Base-by-base conservation (phyloP, 2,113 vertebrate genomes). In the Phaethon lepturus region DNA sequence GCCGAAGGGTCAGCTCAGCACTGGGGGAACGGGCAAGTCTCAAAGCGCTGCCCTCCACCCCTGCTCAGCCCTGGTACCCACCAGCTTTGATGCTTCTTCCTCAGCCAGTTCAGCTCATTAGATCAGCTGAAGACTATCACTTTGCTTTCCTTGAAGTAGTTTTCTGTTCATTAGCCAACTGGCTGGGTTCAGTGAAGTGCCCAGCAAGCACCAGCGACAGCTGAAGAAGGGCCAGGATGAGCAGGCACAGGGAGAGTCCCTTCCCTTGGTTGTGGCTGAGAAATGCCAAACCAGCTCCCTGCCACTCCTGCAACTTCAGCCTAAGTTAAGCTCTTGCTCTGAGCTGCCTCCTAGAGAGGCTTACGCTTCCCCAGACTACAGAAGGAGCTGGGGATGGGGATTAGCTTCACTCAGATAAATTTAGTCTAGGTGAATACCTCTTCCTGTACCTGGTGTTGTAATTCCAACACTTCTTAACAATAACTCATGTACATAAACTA, bases 1-100 rank as follows among this genome's bases (percentile, higher is more conserved):
- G 77, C 17, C 56, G 42, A 67, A 67, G 38, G 13, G 44, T 84
- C 49, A 33, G 26, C 26, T 58, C 42, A 63, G 35, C 47, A 7
- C 74, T 68, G 28, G 0, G 0, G 49, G 23, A 66, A 17, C 0
- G 0, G 23, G 50, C 45, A 73, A 80, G 13, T 31, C 60, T 90
- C 75, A 59, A 67, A 81, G 78, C 3, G 2, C 50, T 91, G 33
- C 29, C 23, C 25, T 73, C 50, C 59, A 81, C 6, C 9, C 18
- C 44, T 75, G 28, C n/a, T 82, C 64, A 72, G 78, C 38, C n/a
- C 16, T 88, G 0, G 0, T 3, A 26, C 5, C 31, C 53, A 52
- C 23, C 63, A 44, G 50, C 8, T 77, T 81, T 50, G 38, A 19
- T 58, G 7, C 29, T 86, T 68, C 49, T 78, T 67, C 33, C 40